Percentiles rank a stretch among this genome's conserved stretches.
phyloP scores from a whole-genome alignment of 2,113 vertebrate species.

The Acanthisitta chloris region DNA sequence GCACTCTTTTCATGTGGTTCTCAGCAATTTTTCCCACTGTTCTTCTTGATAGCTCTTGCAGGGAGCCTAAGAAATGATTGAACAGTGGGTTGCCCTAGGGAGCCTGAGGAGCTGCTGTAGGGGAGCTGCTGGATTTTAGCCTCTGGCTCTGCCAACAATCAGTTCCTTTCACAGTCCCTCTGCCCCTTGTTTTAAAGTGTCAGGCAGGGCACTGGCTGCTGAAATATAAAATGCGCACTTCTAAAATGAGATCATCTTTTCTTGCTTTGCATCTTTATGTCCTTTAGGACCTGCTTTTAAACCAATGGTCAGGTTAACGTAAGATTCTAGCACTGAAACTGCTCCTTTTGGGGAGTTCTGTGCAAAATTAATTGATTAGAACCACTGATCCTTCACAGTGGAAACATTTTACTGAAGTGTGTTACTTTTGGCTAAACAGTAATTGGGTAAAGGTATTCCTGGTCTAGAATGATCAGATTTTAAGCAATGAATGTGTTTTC shows the following conservation, averaged over 20 bases:
- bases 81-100: background rate
- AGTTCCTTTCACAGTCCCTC: background rate
- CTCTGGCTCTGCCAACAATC: background rate
- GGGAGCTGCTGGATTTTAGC: background rate
- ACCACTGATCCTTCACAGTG: background rate
- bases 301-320: background rate
- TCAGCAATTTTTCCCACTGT: background rate
- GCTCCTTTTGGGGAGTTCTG: background rate
- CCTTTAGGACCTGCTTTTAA: background rate
- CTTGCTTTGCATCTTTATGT: background rate
- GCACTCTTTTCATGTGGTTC: background rate
- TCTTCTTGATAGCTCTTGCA: background rate
- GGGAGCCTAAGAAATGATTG: background rate
- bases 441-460: background rate
- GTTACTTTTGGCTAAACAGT: background rate
- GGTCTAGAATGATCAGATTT: background rate
- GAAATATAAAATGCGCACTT: background rate
- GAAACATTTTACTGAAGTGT: background rate
- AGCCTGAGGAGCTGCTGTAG: fast-evolving
- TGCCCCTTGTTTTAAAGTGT: fast-evolving
- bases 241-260: background rate
- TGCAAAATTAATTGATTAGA: background rate
- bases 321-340: background rate
- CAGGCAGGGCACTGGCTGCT: background rate
- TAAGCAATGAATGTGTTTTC: background rate